These are phyloP conservation scores for Ypsolopha sequella DNA, from an alignment of 2,888 invertebrate species.

Conservation along the genomic window DNA sequence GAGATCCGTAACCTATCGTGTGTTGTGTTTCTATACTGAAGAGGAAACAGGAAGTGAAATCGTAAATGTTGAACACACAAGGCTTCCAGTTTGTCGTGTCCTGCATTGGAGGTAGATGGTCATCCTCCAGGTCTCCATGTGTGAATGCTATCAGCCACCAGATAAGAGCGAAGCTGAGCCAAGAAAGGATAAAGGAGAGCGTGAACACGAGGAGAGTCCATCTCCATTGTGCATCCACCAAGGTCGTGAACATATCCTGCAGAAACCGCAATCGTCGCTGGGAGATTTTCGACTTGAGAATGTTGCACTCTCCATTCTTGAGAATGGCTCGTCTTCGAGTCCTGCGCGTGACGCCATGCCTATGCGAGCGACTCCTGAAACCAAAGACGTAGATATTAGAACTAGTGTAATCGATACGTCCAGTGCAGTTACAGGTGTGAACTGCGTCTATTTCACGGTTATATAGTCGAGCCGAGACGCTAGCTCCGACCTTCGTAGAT, in stretches of 20 bases:
- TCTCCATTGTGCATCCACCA: conserved; percentile 94
- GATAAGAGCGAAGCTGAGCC: conserved; percentile 86
- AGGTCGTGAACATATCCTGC: conserved; percentile 87
- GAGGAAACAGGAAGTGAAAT: conserved; percentile 89
- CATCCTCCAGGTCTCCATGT: conserved; percentile 83
- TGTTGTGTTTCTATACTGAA: conserved; percentile 95
- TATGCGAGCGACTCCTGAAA: conserved; percentile 77
- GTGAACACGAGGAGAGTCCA: conserved; percentile 91
- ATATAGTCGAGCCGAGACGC: conserved; percentile 25
- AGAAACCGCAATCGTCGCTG: conserved; percentile 82
- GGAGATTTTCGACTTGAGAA: conserved; percentile 89
- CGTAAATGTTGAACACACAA: conserved; percentile 83
- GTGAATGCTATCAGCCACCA: conserved; percentile 92
- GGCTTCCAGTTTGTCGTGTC: conserved; percentile 76
- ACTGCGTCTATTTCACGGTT: conserved; percentile 49
- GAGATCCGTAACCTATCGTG: conserved; percentile 90
- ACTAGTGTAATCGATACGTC: neutral
- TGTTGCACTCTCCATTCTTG: conserved; percentile 97
- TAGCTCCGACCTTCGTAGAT: conserved; percentile 45
- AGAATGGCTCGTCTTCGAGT: conserved; percentile 87
- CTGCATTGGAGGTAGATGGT: conserved; percentile 66
- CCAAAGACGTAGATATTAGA: conserved; percentile 16
- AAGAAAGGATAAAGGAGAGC: conserved; percentile 86
- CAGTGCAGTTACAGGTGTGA: neutral
- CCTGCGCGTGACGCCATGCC: conserved; percentile 77